phyloP scores from a whole-genome alignment of 2,797 vertebrate genomes.

The Acomys russatus region DNA sequence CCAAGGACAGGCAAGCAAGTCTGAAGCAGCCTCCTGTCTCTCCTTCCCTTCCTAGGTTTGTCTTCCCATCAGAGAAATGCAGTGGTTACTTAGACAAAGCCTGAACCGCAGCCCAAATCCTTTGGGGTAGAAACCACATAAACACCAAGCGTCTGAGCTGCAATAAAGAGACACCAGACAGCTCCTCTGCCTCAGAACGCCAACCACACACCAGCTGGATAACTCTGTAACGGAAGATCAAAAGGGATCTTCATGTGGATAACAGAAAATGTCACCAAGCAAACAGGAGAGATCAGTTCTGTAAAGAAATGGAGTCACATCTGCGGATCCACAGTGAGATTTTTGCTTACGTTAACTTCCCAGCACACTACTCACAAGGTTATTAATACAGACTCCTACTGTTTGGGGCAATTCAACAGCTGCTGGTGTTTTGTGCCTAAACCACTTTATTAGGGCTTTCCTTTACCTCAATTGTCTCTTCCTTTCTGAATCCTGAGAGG shows the following conservation, averaged over 20 bases:
- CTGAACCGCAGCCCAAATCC: background rate
- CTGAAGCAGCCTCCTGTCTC: background rate
- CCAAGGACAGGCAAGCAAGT: background rate
- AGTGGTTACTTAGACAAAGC: constrained; percentile 68
- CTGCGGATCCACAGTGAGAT: constrained; percentile 62
- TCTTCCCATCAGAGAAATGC: background rate
- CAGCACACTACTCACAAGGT: constrained; percentile 71
- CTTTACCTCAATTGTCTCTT: constrained; percentile 70
- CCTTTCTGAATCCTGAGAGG: constrained; percentile 81
- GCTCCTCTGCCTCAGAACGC: constrained; percentile 37
- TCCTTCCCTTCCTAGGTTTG: background rate
- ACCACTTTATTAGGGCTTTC: constrained; percentile 79
- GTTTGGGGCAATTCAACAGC: constrained; percentile 79
- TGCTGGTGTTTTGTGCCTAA: constrained; percentile 79
- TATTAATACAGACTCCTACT: constrained; percentile 79
- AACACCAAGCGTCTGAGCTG: constrained; percentile 46
- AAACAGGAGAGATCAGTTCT: constrained; percentile 72
- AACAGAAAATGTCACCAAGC: constrained; percentile 75
- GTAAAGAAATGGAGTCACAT: constrained; percentile 61
- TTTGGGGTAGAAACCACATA: constrained; percentile 58
- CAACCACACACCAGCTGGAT: constrained; percentile 38
- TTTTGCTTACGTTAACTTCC: constrained; percentile 77
- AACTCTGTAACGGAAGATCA: constrained; percentile 50
- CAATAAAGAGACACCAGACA: constrained; percentile 65
- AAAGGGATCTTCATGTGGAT: constrained; percentile 54